phyloP scores from a whole-genome alignment of 2,113 vertebrate genomes.

The Geococcyx californianus region DNA sequence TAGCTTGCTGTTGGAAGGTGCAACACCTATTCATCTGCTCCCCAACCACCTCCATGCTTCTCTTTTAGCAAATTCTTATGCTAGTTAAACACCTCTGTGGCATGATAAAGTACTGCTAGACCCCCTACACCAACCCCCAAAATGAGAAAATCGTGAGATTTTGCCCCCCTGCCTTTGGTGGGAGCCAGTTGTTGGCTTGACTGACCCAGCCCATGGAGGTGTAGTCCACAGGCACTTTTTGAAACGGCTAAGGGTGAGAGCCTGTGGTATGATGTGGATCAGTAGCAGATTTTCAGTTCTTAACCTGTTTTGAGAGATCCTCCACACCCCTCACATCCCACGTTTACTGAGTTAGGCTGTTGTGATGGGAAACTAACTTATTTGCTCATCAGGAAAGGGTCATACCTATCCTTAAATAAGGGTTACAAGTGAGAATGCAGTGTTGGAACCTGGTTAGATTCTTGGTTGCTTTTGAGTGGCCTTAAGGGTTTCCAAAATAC shows the following conservation, averaged over 20 bases:
- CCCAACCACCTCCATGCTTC: background rate
- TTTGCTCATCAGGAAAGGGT: background rate
- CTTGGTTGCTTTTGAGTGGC: background rate
- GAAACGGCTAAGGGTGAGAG: background rate
- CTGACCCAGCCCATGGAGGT: background rate
- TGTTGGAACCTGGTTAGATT: background rate
- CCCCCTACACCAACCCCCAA: background rate
- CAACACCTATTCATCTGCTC: background rate
- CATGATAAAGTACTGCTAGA: background rate
- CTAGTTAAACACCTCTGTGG: background rate
- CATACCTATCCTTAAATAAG: background rate
- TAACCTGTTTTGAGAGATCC: background rate
- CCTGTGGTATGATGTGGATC: background rate
- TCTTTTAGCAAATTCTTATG: background rate
- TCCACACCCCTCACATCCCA: too few relatives aligned
- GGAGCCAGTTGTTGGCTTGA: background rate
- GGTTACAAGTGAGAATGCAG: background rate
- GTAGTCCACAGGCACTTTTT: background rate
- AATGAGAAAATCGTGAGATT: background rate
- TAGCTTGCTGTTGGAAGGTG: background rate
- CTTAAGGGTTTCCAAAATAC: background rate
- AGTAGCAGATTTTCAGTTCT: background rate
- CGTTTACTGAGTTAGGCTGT: background rate
- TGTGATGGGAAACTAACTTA: background rate
- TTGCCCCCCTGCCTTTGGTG: fast-evolving